These are phyloP conservation scores for Myotis vivesi DNA, from an alignment of 2,797 vertebrate species.

Conservation along the genomic window DNA sequence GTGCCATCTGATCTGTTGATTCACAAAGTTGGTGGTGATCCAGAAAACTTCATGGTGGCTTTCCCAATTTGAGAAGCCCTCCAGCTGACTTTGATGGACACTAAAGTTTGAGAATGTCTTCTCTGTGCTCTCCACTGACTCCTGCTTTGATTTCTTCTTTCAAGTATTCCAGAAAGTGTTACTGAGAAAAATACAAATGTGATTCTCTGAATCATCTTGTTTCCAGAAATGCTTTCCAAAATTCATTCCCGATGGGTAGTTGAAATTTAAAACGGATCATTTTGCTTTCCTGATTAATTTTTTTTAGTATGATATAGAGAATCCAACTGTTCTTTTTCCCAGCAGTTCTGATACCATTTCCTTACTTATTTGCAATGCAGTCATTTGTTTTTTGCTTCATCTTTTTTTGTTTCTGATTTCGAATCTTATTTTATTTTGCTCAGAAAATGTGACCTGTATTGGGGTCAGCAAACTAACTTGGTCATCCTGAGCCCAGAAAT, in stretches of 20 bases:
- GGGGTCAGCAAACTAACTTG: background rate
- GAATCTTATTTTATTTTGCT: slow-evolving; percentile 36
- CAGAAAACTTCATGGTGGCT: background rate
- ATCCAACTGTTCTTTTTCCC: background rate
- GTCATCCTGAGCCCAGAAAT: background rate
- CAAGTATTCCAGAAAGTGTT: background rate
- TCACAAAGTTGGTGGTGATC: background rate
- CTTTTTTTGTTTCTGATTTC: slow-evolving; percentile 21
- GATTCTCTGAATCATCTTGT: background rate
- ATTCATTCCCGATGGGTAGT: background rate
- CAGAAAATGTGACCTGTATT: background rate
- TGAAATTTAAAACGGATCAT: slow-evolving; percentile 21
- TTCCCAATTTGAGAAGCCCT: background rate
- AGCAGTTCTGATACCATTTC: background rate
- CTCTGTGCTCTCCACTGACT: background rate
- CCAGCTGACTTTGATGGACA: background rate
- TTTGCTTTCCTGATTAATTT: slow-evolving; percentile 18
- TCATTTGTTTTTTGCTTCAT: background rate
- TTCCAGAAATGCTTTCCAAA: background rate
- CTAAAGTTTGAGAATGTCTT: background rate
- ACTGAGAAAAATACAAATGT: background rate
- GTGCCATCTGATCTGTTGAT: background rate
- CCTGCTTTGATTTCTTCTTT: background rate
- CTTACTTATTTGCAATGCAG: background rate
- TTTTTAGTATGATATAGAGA: background rate